Evolutionary conservation across 2,113 vertebrate genomes (phyloP), one percentile per base, ranked within the genome.

Genomic region (Alethe diademata): DNA sequence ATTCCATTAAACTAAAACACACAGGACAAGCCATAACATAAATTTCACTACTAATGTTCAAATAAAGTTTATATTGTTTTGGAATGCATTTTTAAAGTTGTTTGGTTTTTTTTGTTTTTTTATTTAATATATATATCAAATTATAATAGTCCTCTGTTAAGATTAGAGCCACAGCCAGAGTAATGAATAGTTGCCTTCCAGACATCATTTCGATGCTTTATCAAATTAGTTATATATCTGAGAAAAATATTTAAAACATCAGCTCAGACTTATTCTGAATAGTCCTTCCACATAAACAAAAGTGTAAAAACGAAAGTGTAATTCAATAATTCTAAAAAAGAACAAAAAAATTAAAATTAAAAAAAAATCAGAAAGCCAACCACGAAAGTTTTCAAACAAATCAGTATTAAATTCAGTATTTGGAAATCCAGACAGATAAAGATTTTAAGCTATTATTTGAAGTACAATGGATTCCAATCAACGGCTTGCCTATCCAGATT

Each of bases 161-260:
- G 31, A 83, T 38, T 66, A 78, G 16, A 69, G 35, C 22, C 43
- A 78, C 22, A 86, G 22, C 20, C 43, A 78, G 24, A 83, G 22
- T 67, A 83, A 93, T 72, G 38, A 95, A 31, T 86, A 86, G 84
- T 86, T 84, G 36, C 43, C 53, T 92, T 92, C 61, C 66, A 91
- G 58, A 69, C 45, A 76, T 78, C 78, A 89, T 64, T 9, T 71
- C 3, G 1, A 72, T 22, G 8, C 25, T 57, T 91, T 80, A 86
- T 78, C 31, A 72, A 70, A 86, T 84, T 71, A 67, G 11, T 62
- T 78, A 48, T 7, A 22, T 62, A 69, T 42, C 38, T 62, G 9
- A 78, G 43, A 90, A 83, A 70, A 92, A 53, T 45, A 36, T 10
- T 60, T 56, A 76, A 81, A 75, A 82, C 13, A 26, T 19, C 43